Base-by-base conservation (phyloP, 1,140 invertebrate genomes). In the Onthophagus taurus region DNA sequence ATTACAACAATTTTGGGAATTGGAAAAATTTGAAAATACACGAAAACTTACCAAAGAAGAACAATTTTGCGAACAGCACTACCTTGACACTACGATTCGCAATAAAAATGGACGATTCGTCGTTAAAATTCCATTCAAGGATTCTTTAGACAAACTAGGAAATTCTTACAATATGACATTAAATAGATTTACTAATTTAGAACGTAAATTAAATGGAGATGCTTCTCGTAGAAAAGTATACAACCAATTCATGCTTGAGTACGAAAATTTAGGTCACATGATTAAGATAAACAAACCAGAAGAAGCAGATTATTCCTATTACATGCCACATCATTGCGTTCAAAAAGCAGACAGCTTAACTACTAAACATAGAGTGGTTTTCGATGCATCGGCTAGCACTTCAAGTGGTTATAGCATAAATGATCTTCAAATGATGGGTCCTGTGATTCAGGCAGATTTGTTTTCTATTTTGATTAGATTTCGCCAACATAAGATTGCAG, bases 271-370 rank as follows among this genome's bases (percentile, higher is more conserved):
- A 13, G 48, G 52, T 36, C 58, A 61, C 42, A 59, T 59, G 52
- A 18, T n/a, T 12, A 4, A 35, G 9, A 5, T 48, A 9, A 26
- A 16, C 11, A 3, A 58, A 17, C 19, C 41, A 19, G 6, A 11
- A 1, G 6, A 9, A 43, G 13, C 3, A 8, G 30, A 38, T 23
- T 20, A 30, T 6, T 11, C 2, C 26, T 60, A 51, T 47, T 71
- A 60, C 42, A 24, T 70, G 13, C 65, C 68, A 2, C 68, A 72
- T 49, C 65, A 67, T 35, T 51, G 52, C 2, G 64, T 69, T 0
- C 4, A 63, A 0, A 53, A 52, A 39, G 44, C 48, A 19, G 24
- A 48, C n/a, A 58, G 56, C 21, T 31, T 31, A 1, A 61, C 57
- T 4, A 64, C 63, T 1, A 59, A 60, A 49, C 26, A 64, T 7